A percentile compares a stretch with the other conserved stretches of the same genome.
Conservation (phyloP, 2,888 invertebrate genomes). For the Lydus trimaculatus region DNA sequence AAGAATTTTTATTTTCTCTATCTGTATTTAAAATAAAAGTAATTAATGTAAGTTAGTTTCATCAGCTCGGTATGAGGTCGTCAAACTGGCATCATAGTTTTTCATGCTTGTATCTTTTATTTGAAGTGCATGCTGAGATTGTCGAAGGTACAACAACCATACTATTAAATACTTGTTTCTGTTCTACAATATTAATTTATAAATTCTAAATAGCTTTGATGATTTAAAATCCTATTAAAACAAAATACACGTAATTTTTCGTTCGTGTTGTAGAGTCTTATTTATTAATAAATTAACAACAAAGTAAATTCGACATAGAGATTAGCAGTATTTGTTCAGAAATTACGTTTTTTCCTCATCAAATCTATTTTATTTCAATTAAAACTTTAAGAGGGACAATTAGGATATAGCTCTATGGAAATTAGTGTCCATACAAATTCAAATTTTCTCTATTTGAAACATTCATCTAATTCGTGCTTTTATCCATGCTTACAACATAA, state of each 20-base stretch:
- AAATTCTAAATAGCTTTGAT: constrained; percentile 9
- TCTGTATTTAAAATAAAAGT: constrained; percentile 17
- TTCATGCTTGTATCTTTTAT: constrained; percentile 12
- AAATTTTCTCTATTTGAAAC: background rate
- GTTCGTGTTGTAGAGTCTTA: background rate
- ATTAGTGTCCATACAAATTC: background rate
- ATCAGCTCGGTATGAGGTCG: constrained; percentile 25
- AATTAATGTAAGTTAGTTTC: constrained; percentile 27
- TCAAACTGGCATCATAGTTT: constrained; percentile 18
- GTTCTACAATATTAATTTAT: constrained; percentile 15
- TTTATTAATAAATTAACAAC: background rate
- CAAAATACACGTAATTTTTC: background rate
- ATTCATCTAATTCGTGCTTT: background rate
- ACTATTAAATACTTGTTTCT: constrained; percentile 15
- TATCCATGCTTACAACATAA: background rate
- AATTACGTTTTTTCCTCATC: too few species aligned
- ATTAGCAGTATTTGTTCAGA: too few species aligned
- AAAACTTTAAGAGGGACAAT: background rate
- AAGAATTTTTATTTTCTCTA: constrained; percentile 17
- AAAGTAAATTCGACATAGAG: background rate
- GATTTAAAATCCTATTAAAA: constrained; percentile 17
- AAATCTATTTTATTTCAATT: background rate
- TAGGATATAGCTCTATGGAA: background rate
- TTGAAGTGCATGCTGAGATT: constrained; percentile 19
- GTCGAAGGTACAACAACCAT: constrained; percentile 14